These are phyloP conservation scores for Andrena marginata DNA, from an alignment of 2,888 invertebrate genomes.

Conservation along the genomic window DNA sequence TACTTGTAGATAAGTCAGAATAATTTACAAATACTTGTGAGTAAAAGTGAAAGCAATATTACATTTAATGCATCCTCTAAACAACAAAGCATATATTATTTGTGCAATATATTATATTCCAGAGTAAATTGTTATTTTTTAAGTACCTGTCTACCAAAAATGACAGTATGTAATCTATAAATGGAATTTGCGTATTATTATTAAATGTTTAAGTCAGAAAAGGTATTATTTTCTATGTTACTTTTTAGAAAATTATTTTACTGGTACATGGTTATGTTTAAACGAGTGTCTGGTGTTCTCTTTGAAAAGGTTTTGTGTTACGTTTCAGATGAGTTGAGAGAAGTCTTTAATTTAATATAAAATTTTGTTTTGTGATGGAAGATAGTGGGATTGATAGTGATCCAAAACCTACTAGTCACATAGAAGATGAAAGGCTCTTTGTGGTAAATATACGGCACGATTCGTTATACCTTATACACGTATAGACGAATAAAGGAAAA, in stretches of 20 bases:
- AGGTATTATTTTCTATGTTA: conserved; percentile 33
- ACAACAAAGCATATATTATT: conserved; percentile 2
- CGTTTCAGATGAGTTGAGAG: conserved; percentile 59
- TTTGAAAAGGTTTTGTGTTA: conserved; percentile 3
- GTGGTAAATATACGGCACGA: conserved; percentile 72
- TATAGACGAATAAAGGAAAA: background rate
- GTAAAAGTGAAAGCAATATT: conserved; percentile 30
- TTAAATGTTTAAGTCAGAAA: conserved; percentile 30
- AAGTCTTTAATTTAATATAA: conserved; percentile 38
- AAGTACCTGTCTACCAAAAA: conserved; percentile 35
- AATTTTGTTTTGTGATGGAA: conserved; percentile 79
- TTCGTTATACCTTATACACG: background rate
- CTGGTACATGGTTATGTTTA: conserved; percentile 13
- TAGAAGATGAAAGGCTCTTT: conserved; percentile 83
- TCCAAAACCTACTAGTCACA: conserved; percentile 81
- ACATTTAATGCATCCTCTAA: conserved; percentile 9
- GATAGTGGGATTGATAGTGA: conserved; percentile 86
- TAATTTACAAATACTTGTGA: conserved; percentile 55
- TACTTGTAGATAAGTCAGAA: conserved; percentile 76
- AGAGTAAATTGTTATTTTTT: conserved; percentile 31
- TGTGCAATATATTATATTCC: conserved; percentile 21
- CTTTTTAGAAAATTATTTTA: conserved; percentile 11
- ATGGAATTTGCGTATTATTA: conserved; percentile 19
- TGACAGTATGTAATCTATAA: conserved; percentile 21
- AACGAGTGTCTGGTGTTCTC: background rate